Evolutionary conservation across 1,140 invertebrate species (phyloP).

Genomic region (Lasioglossum albipes): DNA sequence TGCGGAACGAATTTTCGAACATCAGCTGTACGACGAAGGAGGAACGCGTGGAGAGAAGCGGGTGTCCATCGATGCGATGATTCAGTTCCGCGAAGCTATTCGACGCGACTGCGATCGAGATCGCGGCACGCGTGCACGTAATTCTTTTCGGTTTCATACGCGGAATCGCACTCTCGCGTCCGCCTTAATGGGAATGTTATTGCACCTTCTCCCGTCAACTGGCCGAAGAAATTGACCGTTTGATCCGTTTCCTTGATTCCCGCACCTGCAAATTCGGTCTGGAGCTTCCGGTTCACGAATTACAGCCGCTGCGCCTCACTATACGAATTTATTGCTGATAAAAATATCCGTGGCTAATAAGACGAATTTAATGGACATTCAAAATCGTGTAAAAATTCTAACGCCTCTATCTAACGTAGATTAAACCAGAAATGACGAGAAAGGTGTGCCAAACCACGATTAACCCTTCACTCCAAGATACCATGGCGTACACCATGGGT

Average conservation of each 20-base stretch:
- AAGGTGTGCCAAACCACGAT: too few relatives aligned
- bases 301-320: too few relatives aligned
- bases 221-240: background rate
- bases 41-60: conserved; percentile 33
- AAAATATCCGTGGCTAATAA: too few relatives aligned
- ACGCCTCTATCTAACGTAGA: too few relatives aligned
- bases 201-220: background rate
- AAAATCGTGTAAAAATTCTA: too few relatives aligned
- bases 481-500: too few relatives aligned
- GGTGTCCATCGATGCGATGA: conserved; percentile 53
- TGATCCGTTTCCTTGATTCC: background rate
- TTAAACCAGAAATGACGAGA: too few relatives aligned
- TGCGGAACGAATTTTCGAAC: conserved; percentile 38
- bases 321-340: too few relatives aligned
- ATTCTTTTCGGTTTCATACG: conserved; percentile 34
- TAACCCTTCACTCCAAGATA: too few relatives aligned
- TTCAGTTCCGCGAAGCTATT: conserved; percentile 51
- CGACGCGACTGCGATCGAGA: conserved; percentile 43
- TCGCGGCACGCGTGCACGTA: conserved; percentile 34
- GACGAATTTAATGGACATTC: too few relatives aligned
- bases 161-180: background rate
- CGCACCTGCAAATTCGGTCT: background rate
- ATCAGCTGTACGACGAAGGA: background rate
- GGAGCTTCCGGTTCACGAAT: background rate
- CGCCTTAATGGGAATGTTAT: background rate